Evolutionary conservation across 1,140 invertebrate genomes (phyloP).

Genomic region (Zaprionus lachaisei): DNA sequence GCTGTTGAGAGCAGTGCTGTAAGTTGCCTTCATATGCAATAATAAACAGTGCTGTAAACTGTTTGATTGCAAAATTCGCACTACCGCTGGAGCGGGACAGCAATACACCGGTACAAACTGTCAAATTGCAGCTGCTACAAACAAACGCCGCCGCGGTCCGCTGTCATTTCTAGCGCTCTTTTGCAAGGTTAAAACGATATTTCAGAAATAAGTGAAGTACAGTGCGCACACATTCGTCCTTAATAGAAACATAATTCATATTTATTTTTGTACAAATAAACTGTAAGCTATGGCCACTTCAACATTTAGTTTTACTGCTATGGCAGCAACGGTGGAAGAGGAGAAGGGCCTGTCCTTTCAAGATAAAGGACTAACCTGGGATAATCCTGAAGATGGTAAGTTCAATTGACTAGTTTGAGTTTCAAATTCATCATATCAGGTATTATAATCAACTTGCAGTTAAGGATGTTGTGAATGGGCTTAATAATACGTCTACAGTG

Average conservation of each 20-base stretch:
- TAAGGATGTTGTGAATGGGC: conserved; percentile 67
- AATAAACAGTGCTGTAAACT: conserved; percentile 26
- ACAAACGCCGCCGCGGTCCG: conserved; percentile 37
- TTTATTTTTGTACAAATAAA: not conserved
- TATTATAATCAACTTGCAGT: conserved; percentile 34
- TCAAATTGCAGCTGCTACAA: conserved; percentile 50
- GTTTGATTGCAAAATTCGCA: not conserved
- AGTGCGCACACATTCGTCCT: conserved; percentile 24
- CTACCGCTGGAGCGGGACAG: conserved; percentile 13
- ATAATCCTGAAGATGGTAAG: conserved; percentile 71
- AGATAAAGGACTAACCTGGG: conserved; percentile 65
- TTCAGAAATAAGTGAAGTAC: conserved; percentile 46
- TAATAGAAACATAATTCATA: not conserved
- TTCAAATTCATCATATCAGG: not conserved
- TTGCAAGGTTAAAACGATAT: conserved; percentile 57
- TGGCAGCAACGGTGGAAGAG: conserved; percentile 55
- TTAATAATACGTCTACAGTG: conserved; percentile 58
- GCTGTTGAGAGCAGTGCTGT: not conserved
- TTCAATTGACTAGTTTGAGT: not conserved
- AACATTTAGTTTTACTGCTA: conserved; percentile 61
- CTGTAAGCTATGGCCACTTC: conserved; percentile 29
- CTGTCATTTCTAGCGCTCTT: conserved; percentile 62
- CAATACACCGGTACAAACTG: conserved; percentile 19
- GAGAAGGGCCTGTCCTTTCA: conserved; percentile 74
- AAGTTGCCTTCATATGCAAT: not conserved